A percentile compares a stretch with the other conserved stretches of the same genome.
Conservation (phyloP, 2,797 vertebrate genomes). For the Silurus lanzhouensis region DNA sequence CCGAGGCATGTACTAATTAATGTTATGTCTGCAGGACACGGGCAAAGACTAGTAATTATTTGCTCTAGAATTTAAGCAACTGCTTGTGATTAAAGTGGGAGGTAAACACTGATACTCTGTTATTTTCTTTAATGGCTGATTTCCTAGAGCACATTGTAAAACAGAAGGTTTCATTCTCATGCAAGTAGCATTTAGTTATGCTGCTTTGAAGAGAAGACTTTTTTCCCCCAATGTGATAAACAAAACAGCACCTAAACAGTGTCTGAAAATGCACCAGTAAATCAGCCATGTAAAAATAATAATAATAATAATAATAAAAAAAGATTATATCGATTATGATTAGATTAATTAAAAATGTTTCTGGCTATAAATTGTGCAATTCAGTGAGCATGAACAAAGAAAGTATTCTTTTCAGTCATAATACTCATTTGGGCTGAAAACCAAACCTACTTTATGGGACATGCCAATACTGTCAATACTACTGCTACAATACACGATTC, state of each 20-base stretch:
- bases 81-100: neutral
- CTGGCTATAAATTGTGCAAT: neutral
- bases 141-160: neutral
- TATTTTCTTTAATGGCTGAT: slow-evolving; percentile 5
- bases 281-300: neutral
- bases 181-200: neutral
- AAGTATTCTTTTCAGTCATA: neutral
- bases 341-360: neutral
- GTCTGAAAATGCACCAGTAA: neutral
- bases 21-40: neutral
- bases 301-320: too few relatives aligned
- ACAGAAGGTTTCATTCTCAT: neutral
- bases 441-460: neutral
- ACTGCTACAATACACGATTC: neutral
- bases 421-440: neutral
- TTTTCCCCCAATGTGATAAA: neutral
- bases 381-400: neutral
- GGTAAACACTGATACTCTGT: neutral
- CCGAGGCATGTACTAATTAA: neutral
- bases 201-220: neutral
- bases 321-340: too few relatives aligned
- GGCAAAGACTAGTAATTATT: slow-evolving; percentile 13
- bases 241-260: neutral
- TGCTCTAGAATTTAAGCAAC: neutral
- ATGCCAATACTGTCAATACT: neutral